Conservation (phyloP, 2,113 vertebrate genomes). For the Artemisiospiza belli region DNA sequence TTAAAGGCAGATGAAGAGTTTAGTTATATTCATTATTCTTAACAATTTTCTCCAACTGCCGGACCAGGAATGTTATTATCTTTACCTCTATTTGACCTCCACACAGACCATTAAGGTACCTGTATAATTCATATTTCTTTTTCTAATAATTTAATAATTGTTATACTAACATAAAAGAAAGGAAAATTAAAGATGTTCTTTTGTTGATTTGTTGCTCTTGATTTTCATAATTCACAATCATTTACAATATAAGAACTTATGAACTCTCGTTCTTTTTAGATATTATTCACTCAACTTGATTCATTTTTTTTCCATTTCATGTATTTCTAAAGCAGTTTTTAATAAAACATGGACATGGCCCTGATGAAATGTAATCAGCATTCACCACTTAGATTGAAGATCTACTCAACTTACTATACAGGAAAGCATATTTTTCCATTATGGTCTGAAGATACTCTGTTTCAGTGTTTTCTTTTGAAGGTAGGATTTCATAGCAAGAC, state of each 20-base stretch:
- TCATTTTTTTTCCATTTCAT: background rate
- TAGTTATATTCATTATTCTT: background rate
- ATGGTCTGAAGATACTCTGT: background rate
- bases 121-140: background rate
- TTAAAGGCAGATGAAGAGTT: background rate
- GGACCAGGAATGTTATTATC: background rate
- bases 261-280: background rate
- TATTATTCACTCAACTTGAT: background rate
- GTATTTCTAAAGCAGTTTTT: background rate
- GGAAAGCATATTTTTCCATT: background rate
- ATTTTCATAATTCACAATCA: background rate
- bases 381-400: background rate
- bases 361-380: background rate
- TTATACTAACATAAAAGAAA: background rate
- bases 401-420: background rate
- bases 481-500: background rate
- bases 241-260: background rate
- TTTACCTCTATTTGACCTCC: background rate
- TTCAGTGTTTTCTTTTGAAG: background rate
- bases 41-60: background rate
- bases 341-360: background rate
- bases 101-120: background rate
- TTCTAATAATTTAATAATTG: background rate
- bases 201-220: background rate
- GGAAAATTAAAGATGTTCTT: background rate